Percentiles rank a stretch among this genome's conserved stretches.
Evolutionary conservation across 1,140 invertebrate genomes (phyloP).

Genomic region (Globodera rostochiensis): DNA sequence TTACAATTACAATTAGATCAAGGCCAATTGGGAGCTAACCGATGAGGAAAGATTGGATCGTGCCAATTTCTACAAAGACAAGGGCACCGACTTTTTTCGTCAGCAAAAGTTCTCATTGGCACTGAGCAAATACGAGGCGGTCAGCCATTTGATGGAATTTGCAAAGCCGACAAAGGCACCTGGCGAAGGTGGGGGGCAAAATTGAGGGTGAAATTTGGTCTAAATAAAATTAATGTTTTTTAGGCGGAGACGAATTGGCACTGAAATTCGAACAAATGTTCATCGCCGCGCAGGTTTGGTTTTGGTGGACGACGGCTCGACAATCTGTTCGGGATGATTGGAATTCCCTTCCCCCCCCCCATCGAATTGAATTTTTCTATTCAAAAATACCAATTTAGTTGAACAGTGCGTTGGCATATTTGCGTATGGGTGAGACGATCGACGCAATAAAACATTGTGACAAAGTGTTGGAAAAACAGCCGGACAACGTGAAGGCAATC

Average conservation of each 20-base stretch:
- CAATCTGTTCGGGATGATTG: too few species aligned
- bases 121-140: slow-evolving; percentile 84
- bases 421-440: slow-evolving; percentile 78
- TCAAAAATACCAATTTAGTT: neutral
- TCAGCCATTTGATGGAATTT: slow-evolving; percentile 71
- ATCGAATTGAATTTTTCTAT: too few species aligned
- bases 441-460: slow-evolving; percentile 76
- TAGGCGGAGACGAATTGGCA: slow-evolving; percentile 18
- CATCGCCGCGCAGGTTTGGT: slow-evolving; percentile 34
- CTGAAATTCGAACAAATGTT: slow-evolving; percentile 33
- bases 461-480: slow-evolving; percentile 77
- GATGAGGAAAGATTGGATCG: slow-evolving; percentile 78
- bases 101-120: slow-evolving; percentile 77
- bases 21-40: slow-evolving; percentile 81
- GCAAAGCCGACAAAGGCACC: slow-evolving; percentile 63
- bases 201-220: too few species aligned
- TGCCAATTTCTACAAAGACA: slow-evolving; percentile 79
- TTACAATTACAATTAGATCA: slow-evolving; percentile 67
- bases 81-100: slow-evolving; percentile 89
- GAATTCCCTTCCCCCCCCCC: too few species aligned
- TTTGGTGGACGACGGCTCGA: neutral
- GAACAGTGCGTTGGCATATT: slow-evolving; percentile 76
- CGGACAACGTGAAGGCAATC: slow-evolving; percentile 82
- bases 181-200: neutral
- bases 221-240: neutral